Percentiles rank a stretch among this genome's conserved stretches.
Conservation (phyloP, 1,140 invertebrate species). For the Bombus soroeensis region DNA sequence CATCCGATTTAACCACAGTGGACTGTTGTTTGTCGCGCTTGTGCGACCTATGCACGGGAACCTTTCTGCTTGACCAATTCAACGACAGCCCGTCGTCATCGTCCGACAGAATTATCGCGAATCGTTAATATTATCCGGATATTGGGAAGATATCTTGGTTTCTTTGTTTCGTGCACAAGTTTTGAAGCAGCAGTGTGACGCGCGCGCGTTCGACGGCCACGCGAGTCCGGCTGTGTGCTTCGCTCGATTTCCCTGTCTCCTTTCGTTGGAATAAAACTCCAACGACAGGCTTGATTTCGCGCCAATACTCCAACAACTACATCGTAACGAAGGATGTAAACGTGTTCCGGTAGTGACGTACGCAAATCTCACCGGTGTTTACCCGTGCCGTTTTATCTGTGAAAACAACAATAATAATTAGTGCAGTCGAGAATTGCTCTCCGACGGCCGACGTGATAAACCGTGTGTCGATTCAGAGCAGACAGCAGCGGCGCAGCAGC, state of each 20-base stretch:
- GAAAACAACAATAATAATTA: not conserved
- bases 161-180: not conserved
- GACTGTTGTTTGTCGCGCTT: not conserved
- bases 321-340: constrained; percentile 14
- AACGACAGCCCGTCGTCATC: not conserved
- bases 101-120: not conserved
- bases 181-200: not conserved
- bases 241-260: not conserved
- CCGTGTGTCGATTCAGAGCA: not conserved
- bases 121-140: not conserved
- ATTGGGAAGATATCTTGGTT: not conserved
- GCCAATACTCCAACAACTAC: not conserved
- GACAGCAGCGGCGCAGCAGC: not conserved
- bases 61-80: not conserved
- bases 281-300: not conserved
- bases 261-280: not conserved
- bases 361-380: not conserved
- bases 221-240: not conserved
- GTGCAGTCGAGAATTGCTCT: not conserved
- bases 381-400: constrained; percentile 9
- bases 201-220: constrained; percentile 6
- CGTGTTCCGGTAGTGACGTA: constrained; percentile 41
- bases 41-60: not conserved
- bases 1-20: not conserved
- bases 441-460: not conserved